Base-by-base conservation (phyloP, 2,797 vertebrate species). In the Aphelocoma californica region DNA sequence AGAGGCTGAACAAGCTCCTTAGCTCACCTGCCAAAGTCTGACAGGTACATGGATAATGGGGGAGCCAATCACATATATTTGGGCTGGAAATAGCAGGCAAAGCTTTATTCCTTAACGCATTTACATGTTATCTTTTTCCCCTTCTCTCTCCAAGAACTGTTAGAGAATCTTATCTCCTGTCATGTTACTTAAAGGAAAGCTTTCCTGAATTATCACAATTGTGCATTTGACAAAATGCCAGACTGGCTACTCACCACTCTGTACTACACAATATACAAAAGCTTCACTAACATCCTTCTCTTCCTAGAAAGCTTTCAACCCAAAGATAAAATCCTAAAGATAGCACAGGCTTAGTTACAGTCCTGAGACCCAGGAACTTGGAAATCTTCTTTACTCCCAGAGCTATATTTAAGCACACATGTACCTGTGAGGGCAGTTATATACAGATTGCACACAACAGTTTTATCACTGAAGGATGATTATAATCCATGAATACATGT, bases 241-340 rank as follows among this genome's bases (percentile, higher is more conserved):
- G 14, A 42, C 32, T 50, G 54, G 31, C 34, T 17, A 21, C 64
- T 61, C 29, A 56, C 17, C 14, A 29, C 19, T 32, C 38, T 13
- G 9, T 71, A 38, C 70, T 40, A 42, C 0, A 1, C 21, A 44
- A 25, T 44, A 1, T 18, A 40, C 40, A 69, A 80, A 79, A 70
- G 18, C 61, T 82, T 90, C 60, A 51, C 32, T 1, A 4, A 71
- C 25, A 47, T 57, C 80, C 34, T 86, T 71, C n/a, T 38, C 32
- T 29, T 65, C 71, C 71, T 67, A 74, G 62, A 75, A 65, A 88
- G 25, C 58, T 90, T 90, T 80, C 29, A 72, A 45, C 47, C 9
- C 77, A 71, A 93, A 95, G 84, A 90, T 67, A 53, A 74, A 80
- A 61, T 57, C 53, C 78, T 77, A 67, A 85, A 82, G 81, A 88